A percentile compares a stretch with the other conserved stretches of the same genome.
phyloP scores from a whole-genome alignment of 2,113 vertebrate species.

The Uria aalge region DNA sequence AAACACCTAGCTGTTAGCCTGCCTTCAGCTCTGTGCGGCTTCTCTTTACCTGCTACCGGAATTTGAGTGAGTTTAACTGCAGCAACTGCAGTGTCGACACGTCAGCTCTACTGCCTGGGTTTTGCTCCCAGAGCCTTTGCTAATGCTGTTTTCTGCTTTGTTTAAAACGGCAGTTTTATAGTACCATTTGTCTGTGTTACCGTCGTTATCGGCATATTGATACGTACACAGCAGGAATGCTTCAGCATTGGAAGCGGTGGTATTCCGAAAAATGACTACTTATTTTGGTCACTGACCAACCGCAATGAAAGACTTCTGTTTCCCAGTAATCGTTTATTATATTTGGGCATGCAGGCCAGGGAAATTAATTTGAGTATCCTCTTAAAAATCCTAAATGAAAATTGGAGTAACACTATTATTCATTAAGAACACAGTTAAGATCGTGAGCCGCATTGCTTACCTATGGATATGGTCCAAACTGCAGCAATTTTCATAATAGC shows the following conservation, averaged over 20 bases:
- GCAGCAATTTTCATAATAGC: constrained; percentile 98
- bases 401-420: constrained; percentile 9
- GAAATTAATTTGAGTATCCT: not conserved
- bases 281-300: not conserved
- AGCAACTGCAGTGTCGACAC: not conserved
- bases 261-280: not conserved
- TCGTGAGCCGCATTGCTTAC: constrained; percentile 71
- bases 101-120: not conserved
- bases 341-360: not conserved
- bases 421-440: constrained; percentile 21
- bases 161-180: not conserved
- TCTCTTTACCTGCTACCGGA: not conserved
- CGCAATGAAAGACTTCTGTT: not conserved
- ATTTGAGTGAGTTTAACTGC: not conserved
- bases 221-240: not conserved
- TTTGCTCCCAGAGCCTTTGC: not conserved
- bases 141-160: not conserved
- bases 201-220: accelerated
- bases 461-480: constrained; percentile 98
- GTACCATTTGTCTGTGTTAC: not conserved
- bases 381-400: constrained; percentile 1
- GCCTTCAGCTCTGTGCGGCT: not conserved
- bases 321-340: not conserved
- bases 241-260: not conserved
- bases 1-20: not conserved